Conservation (phyloP, 2,888 invertebrate genomes). For the Agapostemon virescens region DNA sequence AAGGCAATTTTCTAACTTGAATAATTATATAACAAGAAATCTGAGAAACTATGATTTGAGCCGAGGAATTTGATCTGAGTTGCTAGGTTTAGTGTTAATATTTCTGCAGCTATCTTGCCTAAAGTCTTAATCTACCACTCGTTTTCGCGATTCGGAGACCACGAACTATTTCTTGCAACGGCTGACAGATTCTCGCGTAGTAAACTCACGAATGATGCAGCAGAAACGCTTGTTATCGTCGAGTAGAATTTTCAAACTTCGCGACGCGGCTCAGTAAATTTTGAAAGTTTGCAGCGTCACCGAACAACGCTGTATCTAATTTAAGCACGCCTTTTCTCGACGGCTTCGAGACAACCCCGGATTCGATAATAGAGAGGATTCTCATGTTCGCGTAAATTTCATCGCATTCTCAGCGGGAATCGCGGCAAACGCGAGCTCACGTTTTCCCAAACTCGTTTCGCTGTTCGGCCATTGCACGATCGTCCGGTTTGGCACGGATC, state of each 20-base stretch:
- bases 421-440: neutral
- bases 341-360: neutral
- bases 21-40: too few species aligned
- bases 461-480: constrained; percentile 15
- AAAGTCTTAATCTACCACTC: neutral
- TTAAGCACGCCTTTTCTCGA: neutral
- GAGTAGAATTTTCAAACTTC: neutral
- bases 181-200: neutral
- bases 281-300: neutral
- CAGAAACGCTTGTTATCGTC: neutral
- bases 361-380: neutral
- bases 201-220: neutral
- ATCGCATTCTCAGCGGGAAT: neutral
- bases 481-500: constrained; percentile 17
- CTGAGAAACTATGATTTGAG: too few species aligned
- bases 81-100: too few species aligned
- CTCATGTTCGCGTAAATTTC: constrained; percentile 5
- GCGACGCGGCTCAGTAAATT: neutral
- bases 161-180: neutral
- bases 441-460: constrained; percentile 32
- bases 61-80: too few species aligned
- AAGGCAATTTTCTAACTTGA: too few species aligned
- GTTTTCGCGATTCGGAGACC: neutral
- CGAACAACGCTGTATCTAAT: neutral
- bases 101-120: neutral